Percentiles rank a stretch among this genome's conserved stretches.
These are phyloP conservation scores for Rhinopomastus cyanomelas DNA, from an alignment of 2,113 vertebrate species.

Conservation along the genomic window DNA sequence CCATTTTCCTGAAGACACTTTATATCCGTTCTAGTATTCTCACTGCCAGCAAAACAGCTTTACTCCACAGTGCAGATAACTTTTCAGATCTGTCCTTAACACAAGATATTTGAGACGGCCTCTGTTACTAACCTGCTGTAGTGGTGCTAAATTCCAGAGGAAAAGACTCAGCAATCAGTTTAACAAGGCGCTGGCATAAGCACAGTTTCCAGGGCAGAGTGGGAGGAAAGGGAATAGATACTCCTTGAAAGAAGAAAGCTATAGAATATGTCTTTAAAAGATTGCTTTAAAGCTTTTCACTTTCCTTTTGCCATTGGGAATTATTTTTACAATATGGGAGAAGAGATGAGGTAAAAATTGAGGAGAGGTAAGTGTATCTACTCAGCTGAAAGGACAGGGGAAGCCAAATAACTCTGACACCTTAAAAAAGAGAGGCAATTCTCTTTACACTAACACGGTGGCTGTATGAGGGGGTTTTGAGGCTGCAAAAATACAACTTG, in stretches of 20 bases:
- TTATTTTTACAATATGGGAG: not conserved
- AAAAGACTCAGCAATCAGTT: slow-evolving; percentile 57
- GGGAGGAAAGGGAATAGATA: slow-evolving; percentile 2
- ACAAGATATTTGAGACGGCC: slow-evolving; percentile 71
- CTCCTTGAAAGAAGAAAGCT: slow-evolving; percentile 14
- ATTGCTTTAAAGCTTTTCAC: not conserved
- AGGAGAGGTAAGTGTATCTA: not conserved
- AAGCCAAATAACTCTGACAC: not conserved
- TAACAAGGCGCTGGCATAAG: slow-evolving; percentile 67
- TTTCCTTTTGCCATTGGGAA: not conserved
- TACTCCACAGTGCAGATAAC: slow-evolving; percentile 61
- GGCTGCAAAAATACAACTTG: not conserved
- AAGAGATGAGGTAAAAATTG: not conserved
- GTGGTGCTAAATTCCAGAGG: slow-evolving; percentile 61
- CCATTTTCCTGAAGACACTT: slow-evolving; percentile 47
- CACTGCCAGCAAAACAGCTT: slow-evolving; percentile 66
- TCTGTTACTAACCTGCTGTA: slow-evolving; percentile 66
- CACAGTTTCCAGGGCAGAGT: slow-evolving; percentile 48
- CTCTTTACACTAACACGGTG: not conserved
- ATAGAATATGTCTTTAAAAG: slow-evolving; percentile 3
- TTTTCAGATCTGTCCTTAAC: slow-evolving; percentile 72
- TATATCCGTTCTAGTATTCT: slow-evolving; percentile 58
- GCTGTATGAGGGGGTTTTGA: not conserved
- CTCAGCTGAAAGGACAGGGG: not conserved
- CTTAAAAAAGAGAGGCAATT: not conserved